Conservation (phyloP, 2,113 vertebrate species). For the Amphiprion percula region DNA sequence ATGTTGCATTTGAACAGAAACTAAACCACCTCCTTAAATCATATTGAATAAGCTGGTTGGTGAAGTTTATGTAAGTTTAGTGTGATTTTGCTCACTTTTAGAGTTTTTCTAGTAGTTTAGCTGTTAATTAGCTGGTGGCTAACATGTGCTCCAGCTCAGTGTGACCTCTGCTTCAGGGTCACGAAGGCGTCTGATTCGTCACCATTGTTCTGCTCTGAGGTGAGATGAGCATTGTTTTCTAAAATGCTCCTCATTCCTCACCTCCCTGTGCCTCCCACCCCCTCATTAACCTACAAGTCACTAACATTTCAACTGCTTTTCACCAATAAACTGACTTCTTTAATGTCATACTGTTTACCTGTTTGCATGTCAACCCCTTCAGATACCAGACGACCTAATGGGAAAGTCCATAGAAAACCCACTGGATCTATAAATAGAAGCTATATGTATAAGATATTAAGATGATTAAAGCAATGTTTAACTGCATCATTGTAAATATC, state of each 20-base stretch:
- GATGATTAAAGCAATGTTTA: no score
- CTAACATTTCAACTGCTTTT: neutral
- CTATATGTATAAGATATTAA: no score
- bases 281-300: constrained; percentile 21
- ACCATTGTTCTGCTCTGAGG: constrained; percentile 58
- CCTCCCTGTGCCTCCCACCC: constrained; percentile 21
- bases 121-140: no score
- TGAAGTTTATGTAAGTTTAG: no score
- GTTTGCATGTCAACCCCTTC: no score
- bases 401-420: no score
- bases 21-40: neutral
- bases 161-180: constrained; percentile 28
- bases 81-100: no score
- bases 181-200: constrained; percentile 48
- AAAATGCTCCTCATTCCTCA: constrained; percentile 61
- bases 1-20: neutral
- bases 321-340: neutral
- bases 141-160: neutral
- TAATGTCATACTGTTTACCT: neutral
- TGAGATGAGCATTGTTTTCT: constrained; percentile 51
- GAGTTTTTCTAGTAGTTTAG: neutral
- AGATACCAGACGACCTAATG: no score
- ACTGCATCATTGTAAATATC: no score
- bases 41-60: neutral
- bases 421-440: no score